Conservation (phyloP, 2,113 vertebrate genomes). For the Aviceda subcristata region DNA sequence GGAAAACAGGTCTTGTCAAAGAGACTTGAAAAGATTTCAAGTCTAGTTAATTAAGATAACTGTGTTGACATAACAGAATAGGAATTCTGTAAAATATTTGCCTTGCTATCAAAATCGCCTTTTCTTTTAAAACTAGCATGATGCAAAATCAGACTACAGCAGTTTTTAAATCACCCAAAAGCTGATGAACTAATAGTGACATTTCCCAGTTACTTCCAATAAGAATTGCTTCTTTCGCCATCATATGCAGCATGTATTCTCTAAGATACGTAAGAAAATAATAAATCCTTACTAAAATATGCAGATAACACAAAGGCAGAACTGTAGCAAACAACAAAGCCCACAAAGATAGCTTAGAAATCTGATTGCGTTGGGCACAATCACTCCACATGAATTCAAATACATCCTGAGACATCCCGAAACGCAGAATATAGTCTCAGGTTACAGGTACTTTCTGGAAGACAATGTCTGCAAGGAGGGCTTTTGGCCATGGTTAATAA, state of each 20-base stretch:
- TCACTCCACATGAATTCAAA: neutral
- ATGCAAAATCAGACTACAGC: neutral
- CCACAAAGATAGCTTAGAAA: neutral
- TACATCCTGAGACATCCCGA: neutral
- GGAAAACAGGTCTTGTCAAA: constrained; percentile 38
- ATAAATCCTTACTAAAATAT: neutral
- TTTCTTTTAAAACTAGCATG: constrained; percentile 1
- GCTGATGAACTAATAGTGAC: neutral
- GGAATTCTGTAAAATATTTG: constrained; percentile 15
- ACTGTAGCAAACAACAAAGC: neutral
- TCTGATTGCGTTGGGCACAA: neutral
- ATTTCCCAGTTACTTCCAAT: neutral
- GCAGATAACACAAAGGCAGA: constrained; percentile 4
- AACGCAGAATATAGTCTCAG: neutral
- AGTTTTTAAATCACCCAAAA: neutral
- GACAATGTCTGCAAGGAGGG: neutral
- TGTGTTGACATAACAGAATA: constrained; percentile 27
- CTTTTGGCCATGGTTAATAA: neutral
- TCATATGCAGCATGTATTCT: neutral
- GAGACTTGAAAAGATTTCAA: constrained; percentile 34
- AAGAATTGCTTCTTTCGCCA: neutral
- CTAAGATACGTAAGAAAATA: neutral
- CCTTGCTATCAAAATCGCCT: neutral
- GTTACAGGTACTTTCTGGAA: neutral
- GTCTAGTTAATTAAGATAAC: constrained; percentile 47